Base-by-base conservation (phyloP, 2,888 invertebrate species). In the Leptogaster cylindrica region DNA sequence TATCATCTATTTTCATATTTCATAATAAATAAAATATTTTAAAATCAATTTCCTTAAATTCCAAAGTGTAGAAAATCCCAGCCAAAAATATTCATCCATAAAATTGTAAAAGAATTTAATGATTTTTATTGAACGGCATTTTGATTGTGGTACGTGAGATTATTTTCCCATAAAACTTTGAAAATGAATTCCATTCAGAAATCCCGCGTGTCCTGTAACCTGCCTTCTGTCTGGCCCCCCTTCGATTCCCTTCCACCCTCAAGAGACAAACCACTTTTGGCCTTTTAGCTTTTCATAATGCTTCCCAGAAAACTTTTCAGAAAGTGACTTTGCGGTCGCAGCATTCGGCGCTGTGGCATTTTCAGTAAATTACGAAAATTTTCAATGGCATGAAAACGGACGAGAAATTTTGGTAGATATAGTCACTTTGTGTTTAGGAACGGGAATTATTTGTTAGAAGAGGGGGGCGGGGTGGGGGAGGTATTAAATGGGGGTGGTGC, bases 121-220 rank as follows among this genome's bases (percentile, higher is more conserved):
- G 41, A 58, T 58, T 58, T n/a, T 58, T 58, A 41, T 58, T 58
- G 14, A 58, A 58, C 58, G 58, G 41, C 58, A 58, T 58, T 58
- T 25, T 36, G 58, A 58, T 58, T 58, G 58, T 58, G 36, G 25
- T 58, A 58, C 58, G 58, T 58, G 58, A 58, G 58, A 58, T 58
- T 58, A 58, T 58, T 58, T 27, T 58, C 58, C 58, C 58, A 58
- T 58, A 58, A 58, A 58, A n/a, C 25, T 58, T 41, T 10, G 52
- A 39, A 58, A 58, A 39, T 58, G 58, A 58, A 58, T 58, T 58
- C 41, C 31, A 10, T 10, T 55, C 14, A n/a, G 12, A 10, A 18
- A 1, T 39, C 14, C 41, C 23, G 41, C 39, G 25, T 39, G 25
- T 2, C 23, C 23, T 23, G 41, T 25, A 58, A 58, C 23, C 58